A percentile compares a stretch with the other conserved stretches of the same genome.
phyloP scores from a whole-genome alignment of 2,113 vertebrate species.

The Seriola quinqueradiata region DNA sequence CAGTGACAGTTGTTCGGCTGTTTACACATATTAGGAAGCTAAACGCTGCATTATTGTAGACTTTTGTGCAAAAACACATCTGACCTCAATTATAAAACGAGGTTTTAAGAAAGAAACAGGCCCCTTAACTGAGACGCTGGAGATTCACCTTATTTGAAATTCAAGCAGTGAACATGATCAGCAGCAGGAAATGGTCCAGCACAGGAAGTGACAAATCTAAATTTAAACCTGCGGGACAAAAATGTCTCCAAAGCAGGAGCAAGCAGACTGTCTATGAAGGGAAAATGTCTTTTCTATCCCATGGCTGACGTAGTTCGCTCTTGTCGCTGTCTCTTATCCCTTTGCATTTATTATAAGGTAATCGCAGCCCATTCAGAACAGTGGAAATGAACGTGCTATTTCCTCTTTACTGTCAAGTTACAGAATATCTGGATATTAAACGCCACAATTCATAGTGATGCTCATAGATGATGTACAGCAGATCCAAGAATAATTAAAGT shows the following conservation, averaged over 20 bases:
- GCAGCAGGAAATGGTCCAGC: conserved; percentile 47
- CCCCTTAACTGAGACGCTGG: not conserved
- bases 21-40: conserved; percentile 19
- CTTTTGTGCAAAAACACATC: conserved; percentile 13
- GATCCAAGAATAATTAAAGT: not conserved
- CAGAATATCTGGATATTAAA: conserved; percentile 3
- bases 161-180: conserved; percentile 19
- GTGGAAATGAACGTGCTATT: not conserved
- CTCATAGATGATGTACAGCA: not conserved
- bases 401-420: not conserved
- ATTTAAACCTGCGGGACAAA: conserved; percentile 50
- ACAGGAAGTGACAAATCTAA: conserved; percentile 56
- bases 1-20: not conserved
- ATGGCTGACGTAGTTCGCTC: conserved; percentile 10
- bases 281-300: not conserved
- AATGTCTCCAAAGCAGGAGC: conserved; percentile 26
- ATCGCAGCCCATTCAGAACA: not conserved
- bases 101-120: conserved; percentile 12
- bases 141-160: conserved; percentile 49
- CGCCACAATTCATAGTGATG: not conserved
- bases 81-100: conserved; percentile 39
- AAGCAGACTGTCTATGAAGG: not conserved
- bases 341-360: not conserved
- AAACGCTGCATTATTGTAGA: conserved; percentile 37
- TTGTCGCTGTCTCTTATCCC: not conserved